Evolutionary conservation across 2,888 invertebrate species (phyloP).

Genomic region (Teleiodes luculella): DNA sequence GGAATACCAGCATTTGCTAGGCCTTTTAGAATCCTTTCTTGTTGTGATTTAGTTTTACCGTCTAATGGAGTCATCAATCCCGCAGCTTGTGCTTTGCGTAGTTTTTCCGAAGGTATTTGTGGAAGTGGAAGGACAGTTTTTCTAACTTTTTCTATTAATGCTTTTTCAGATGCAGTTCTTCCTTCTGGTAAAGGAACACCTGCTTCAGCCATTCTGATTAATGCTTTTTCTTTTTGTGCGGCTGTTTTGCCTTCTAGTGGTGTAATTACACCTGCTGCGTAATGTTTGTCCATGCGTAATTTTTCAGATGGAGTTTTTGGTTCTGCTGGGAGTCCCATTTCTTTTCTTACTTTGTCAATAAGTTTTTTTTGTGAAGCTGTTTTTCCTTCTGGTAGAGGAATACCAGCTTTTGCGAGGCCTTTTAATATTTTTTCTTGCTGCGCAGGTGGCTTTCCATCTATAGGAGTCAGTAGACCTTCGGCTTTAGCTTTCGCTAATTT

Average conservation of each 20-base stretch:
- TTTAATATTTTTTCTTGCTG: slow-evolving; percentile 31
- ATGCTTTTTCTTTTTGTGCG: slow-evolving; percentile 31
- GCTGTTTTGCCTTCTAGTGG: slow-evolving; percentile 36
- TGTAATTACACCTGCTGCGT: slow-evolving; percentile 26
- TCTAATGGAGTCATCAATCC: slow-evolving; percentile 23
- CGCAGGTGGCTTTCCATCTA: slow-evolving; percentile 28
- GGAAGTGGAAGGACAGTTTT: background rate
- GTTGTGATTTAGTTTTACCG: background rate
- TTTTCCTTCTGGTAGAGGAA: slow-evolving; percentile 33
- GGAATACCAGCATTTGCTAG: slow-evolving; percentile 17
- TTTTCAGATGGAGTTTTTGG: slow-evolving; percentile 27
- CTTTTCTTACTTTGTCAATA: slow-evolving; percentile 25
- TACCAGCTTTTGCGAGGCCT: slow-evolving; percentile 1
- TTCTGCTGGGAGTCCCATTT: slow-evolving; percentile 30
- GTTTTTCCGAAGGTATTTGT: slow-evolving; percentile 20
- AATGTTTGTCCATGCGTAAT: slow-evolving; percentile 21
- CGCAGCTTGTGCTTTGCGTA: slow-evolving; percentile 23
- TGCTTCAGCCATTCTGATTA: slow-evolving; percentile 27
- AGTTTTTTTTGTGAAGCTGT: slow-evolving; percentile 42
- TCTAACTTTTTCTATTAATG: slow-evolving; percentile 27
- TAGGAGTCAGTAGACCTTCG: slow-evolving; percentile 22
- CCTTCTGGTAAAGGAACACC: slow-evolving; percentile 36
- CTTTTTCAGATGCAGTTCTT: slow-evolving; percentile 31
- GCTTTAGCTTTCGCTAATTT: background rate
- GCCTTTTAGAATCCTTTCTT: background rate